Conservation (phyloP, 2,797 vertebrate species). For the Ciconia nigra region DNA sequence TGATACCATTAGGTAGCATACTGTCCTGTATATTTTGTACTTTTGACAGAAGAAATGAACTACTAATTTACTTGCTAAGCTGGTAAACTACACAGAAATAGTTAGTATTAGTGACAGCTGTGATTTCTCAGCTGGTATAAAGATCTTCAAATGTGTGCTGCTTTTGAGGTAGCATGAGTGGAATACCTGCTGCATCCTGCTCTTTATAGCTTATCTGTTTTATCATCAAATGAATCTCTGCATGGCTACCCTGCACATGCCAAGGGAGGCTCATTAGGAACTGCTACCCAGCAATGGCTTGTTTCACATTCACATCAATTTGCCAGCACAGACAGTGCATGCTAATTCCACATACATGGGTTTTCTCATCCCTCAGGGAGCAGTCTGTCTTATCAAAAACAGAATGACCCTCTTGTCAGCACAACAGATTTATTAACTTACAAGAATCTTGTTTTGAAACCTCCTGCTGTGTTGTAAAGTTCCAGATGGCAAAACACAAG, state of each 20-base stretch:
- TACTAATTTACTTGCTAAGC: neutral
- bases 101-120: neutral
- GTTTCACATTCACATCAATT: neutral
- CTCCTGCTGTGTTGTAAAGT: neutral
- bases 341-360: neutral
- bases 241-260: neutral
- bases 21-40: neutral
- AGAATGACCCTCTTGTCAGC: constrained; percentile 15
- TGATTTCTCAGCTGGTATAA: neutral
- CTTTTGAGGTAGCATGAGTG: neutral
- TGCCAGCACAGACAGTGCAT: neutral
- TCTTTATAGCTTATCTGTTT: neutral
- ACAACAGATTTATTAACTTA: constrained; percentile 20
- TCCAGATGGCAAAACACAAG: constrained; percentile 22
- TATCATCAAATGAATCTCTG: neutral
- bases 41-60: neutral
- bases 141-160: neutral
- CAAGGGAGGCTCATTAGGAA: neutral
- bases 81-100: neutral
- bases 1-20: neutral
- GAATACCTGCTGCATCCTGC: neutral
- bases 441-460: constrained; percentile 26
- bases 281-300: neutral
- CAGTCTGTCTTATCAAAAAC: constrained; percentile 17
- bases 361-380: neutral